phyloP scores from a whole-genome alignment of 2,113 vertebrate species.

The Pungitius pungitius region DNA sequence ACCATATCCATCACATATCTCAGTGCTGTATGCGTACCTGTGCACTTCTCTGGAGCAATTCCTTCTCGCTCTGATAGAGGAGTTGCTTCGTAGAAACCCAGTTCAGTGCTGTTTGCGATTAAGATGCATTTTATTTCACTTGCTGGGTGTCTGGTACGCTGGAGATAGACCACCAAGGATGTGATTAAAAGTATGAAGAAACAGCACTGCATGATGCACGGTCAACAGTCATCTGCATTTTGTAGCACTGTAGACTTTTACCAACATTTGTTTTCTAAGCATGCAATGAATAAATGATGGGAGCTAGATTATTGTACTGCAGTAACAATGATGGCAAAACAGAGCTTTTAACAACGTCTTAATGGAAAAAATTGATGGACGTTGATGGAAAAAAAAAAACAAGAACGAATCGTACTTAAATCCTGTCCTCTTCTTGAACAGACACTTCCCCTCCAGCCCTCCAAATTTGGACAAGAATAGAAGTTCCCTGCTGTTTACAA shows the following conservation, averaged over 20 bases:
- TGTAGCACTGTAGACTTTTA: not conserved
- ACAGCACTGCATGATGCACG: not conserved
- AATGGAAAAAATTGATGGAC: too few relatives aligned
- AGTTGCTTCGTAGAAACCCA: conserved; percentile 24
- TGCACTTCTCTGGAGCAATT: conserved; percentile 31
- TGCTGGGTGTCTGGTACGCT: conserved; percentile 17
- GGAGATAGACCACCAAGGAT: conserved; percentile 20
- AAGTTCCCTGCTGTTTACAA: conserved; percentile 40
- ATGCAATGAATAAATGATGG: not conserved
- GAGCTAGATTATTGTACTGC: not conserved
- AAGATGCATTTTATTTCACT: conserved; percentile 42
- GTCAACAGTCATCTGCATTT: not conserved
- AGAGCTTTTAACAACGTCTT: not conserved
- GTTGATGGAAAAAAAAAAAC: not conserved
- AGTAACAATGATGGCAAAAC: not conserved
- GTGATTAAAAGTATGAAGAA: not conserved
- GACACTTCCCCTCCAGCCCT: not conserved
- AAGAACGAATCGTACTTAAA: not conserved
- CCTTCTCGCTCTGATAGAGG: conserved; percentile 40
- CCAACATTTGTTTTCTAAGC: not conserved
- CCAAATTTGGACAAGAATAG: conserved; percentile 19
- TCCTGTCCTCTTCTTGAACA: not conserved
- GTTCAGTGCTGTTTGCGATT: conserved; percentile 40
- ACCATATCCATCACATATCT: conserved; percentile 44
- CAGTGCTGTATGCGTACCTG: conserved; percentile 51